These are phyloP conservation scores for Liodrosophila aerea DNA, from an alignment of 2,888 invertebrate genomes.

Conservation along the genomic window DNA sequence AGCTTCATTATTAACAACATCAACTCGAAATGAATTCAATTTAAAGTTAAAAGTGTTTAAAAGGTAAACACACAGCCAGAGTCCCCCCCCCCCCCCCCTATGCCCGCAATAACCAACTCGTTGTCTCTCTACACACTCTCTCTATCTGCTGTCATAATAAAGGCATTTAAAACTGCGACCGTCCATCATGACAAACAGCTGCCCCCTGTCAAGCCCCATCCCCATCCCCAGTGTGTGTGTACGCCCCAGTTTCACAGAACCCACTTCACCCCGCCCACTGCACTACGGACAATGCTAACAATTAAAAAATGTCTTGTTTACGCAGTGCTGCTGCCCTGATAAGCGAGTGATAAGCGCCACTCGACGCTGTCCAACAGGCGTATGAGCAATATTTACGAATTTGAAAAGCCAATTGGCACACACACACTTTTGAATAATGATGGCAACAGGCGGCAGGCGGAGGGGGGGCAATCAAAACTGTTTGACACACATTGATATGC, in stretches of 20 bases:
- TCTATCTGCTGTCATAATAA: conserved; percentile 23
- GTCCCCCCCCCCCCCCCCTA: neutral
- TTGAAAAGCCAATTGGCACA: conserved; percentile 1
- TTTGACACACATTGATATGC: conserved; percentile 62
- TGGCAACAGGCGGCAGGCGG: neutral
- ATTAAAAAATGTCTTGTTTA: conserved; percentile 34
- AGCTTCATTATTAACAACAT: neutral
- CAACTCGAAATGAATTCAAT: conserved; percentile 40
- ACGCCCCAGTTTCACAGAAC: neutral
- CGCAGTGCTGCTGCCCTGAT: conserved; percentile 34
- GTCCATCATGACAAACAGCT: conserved; percentile 27
- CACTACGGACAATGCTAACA: neutral
- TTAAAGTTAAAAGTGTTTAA: conserved; percentile 49
- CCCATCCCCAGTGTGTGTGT: neutral
- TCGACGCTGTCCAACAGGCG: conserved; percentile 35
- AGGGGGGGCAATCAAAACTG: conserved; percentile 45
- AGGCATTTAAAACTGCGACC: conserved; percentile 33
- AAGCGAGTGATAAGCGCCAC: conserved; percentile 46
- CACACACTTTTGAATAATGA: neutral
- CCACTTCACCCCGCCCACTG: neutral
- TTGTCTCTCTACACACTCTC: neutral
- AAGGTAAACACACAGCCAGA: conserved; percentile 41
- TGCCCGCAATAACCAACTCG: neutral
- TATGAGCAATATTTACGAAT: conserved; percentile 49
- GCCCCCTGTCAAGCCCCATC: neutral